Evolutionary conservation across 2,888 invertebrate species (phyloP).

Genomic region (Agrilus biguttatus): DNA sequence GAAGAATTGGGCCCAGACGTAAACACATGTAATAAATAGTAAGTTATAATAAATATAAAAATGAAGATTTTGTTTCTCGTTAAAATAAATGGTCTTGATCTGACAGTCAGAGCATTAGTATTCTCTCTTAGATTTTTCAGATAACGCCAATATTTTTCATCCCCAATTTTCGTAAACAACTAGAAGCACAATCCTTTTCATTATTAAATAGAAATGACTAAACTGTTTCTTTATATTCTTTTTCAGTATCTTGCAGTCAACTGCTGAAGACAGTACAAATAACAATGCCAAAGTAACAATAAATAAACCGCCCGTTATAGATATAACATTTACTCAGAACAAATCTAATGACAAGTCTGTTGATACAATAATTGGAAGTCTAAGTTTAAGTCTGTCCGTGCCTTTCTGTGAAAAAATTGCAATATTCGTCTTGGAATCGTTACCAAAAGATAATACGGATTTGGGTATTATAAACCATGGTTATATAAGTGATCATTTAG

Average conservation of each 20-base stretch:
- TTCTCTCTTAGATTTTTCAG: too few relatives aligned
- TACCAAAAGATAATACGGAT: conserved; percentile 42
- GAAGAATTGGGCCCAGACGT: conserved; percentile 62
- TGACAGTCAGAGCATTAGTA: too few relatives aligned
- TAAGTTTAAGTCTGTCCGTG: conserved; percentile 56
- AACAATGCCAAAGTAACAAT: conserved; percentile 39
- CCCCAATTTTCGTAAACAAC: too few relatives aligned
- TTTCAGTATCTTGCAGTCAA: conserved; percentile 52
- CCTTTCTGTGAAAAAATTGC: conserved; percentile 46
- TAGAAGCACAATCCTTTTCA: too few relatives aligned
- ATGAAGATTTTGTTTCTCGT: neutral
- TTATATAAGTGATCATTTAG: conserved; percentile 45
- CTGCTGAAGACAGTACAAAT: conserved; percentile 40
- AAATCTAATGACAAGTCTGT: conserved; percentile 45
- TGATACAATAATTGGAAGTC: conserved; percentile 59
- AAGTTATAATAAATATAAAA: conserved; percentile 10
- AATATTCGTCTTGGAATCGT: conserved; percentile 27
- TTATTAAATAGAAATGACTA: too few relatives aligned
- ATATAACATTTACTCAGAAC: conserved; percentile 49
- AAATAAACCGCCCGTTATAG: conserved; percentile 56
- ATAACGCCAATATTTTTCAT: too few relatives aligned
- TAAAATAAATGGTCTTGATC: too few relatives aligned
- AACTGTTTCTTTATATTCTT: neutral
- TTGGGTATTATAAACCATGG: conserved; percentile 59
- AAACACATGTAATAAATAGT: conserved; percentile 44